Evolutionary conservation across 2,797 vertebrate species (phyloP).

Genomic region (Saguinus oedipus): DNA sequence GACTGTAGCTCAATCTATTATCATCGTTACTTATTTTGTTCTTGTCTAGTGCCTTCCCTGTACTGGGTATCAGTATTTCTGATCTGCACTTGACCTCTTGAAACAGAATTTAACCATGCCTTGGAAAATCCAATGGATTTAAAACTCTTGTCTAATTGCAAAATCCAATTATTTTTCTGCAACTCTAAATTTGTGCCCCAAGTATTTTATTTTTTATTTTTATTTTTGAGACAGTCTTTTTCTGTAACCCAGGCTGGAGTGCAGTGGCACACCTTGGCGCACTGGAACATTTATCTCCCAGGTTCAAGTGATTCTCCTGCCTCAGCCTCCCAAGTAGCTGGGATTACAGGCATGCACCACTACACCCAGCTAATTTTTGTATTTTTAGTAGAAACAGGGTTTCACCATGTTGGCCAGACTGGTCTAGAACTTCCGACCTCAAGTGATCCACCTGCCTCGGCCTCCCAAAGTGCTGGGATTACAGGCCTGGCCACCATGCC

Average conservation of each 20-base stretch:
- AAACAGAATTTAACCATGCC: constrained; percentile 51
- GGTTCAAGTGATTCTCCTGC: neutral
- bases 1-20: constrained; percentile 56
- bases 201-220: constrained; percentile 32
- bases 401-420: neutral
- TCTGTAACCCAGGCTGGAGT: neutral
- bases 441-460: neutral
- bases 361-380: neutral
- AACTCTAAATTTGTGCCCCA: constrained; percentile 47
- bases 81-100: constrained; percentile 60
- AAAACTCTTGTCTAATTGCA: constrained; percentile 67
- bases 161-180: constrained; percentile 65
- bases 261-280: neutral
- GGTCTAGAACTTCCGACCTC: neutral
- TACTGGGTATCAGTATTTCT: neutral
- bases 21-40: constrained; percentile 68
- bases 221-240: neutral
- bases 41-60: constrained; percentile 33
- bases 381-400: neutral
- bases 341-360: neutral
- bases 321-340: neutral
- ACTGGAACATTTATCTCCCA: neutral
- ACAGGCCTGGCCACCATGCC: neutral
- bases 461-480: neutral
- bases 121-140: constrained; percentile 61